Conservation (phyloP, 2,888 invertebrate genomes). For the Drosophila acutilabella region DNA sequence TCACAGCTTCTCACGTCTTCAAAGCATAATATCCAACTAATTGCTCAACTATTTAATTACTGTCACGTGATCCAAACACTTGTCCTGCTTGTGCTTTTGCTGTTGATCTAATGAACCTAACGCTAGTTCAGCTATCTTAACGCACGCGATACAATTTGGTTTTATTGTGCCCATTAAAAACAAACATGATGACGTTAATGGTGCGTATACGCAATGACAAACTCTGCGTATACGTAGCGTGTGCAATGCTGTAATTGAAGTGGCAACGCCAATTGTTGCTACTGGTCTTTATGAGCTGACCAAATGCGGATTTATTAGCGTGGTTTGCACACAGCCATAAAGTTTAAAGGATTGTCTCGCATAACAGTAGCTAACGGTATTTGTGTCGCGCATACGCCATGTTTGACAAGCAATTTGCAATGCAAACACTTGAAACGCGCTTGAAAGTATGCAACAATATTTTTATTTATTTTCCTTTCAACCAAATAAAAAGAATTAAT, state of each 20-base stretch:
- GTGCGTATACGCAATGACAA: slow-evolving; percentile 31
- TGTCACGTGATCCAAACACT: slow-evolving; percentile 43
- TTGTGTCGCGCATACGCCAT: not conserved
- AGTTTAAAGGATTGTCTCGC: slow-evolving; percentile 1
- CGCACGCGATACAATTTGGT: slow-evolving; percentile 37
- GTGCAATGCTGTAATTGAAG: slow-evolving; percentile 32
- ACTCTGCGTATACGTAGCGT: slow-evolving; percentile 25
- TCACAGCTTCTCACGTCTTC: slow-evolving; percentile 19
- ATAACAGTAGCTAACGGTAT: not conserved
- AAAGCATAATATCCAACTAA: slow-evolving; percentile 58
- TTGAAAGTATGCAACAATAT: not conserved
- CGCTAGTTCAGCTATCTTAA: slow-evolving; percentile 2
- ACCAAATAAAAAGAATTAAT: not conserved
- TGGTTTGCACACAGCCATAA: not conserved
- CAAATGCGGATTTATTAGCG: slow-evolving; percentile 38
- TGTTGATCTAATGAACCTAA: slow-evolving; percentile 13
- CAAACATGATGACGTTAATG: slow-evolving; percentile 26
- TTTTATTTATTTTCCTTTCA: not conserved
- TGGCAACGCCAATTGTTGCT: slow-evolving; percentile 10
- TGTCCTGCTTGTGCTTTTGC: slow-evolving; percentile 12
- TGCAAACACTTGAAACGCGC: not conserved
- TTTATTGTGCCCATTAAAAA: slow-evolving; percentile 46
- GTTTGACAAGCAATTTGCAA: slow-evolving; percentile 9
- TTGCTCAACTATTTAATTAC: slow-evolving; percentile 66
- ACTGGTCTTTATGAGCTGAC: slow-evolving; percentile 12